A percentile compares a stretch with the other conserved stretches of the same genome.
phyloP scores from a whole-genome alignment of 2,797 vertebrate genomes.

The Geotrypetes seraphini region DNA sequence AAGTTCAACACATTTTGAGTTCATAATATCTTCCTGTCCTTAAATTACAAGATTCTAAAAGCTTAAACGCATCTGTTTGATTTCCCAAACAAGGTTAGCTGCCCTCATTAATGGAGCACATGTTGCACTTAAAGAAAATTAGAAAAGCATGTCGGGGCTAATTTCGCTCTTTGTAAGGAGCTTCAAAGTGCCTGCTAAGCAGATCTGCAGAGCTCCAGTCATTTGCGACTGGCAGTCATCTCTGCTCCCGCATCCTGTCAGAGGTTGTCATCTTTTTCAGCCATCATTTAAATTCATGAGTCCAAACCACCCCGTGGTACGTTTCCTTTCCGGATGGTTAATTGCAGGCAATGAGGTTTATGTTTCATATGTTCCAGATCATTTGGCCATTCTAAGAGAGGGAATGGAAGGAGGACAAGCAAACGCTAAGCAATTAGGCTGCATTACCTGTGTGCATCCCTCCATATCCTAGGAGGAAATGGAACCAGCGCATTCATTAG shows the following conservation, averaged over 20 bases:
- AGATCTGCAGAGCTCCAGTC: slow-evolving; percentile 15
- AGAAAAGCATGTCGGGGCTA: slow-evolving; percentile 17
- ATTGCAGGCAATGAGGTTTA: no score
- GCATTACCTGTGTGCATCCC: slow-evolving; percentile 1
- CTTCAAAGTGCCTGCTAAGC: slow-evolving; percentile 2
- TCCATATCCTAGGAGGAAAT: not conserved
- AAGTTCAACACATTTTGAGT: slow-evolving; percentile 23
- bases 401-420: not conserved
- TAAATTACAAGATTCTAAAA: slow-evolving; percentile 14
- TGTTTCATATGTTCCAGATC: not conserved
- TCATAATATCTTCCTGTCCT: slow-evolving; percentile 8
- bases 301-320: slow-evolving; percentile 16
- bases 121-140: slow-evolving; percentile 25
- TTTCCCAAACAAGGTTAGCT: slow-evolving; percentile 23
- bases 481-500: not conserved
- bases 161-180: slow-evolving; percentile 10
- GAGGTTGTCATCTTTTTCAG: slow-evolving; percentile 23
- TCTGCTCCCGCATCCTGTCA: slow-evolving; percentile 1
- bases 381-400: not conserved
- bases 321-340: no score
- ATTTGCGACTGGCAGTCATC: slow-evolving; percentile 20
- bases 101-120: slow-evolving; percentile 1
- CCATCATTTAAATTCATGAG: slow-evolving; percentile 17
- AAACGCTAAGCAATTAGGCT: no score
- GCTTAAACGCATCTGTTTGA: slow-evolving; percentile 20